Evolutionary conservation across 2,888 invertebrate genomes (phyloP), one percentile per base, ranked within the genome.

Genomic region (Erynnis tages): DNA sequence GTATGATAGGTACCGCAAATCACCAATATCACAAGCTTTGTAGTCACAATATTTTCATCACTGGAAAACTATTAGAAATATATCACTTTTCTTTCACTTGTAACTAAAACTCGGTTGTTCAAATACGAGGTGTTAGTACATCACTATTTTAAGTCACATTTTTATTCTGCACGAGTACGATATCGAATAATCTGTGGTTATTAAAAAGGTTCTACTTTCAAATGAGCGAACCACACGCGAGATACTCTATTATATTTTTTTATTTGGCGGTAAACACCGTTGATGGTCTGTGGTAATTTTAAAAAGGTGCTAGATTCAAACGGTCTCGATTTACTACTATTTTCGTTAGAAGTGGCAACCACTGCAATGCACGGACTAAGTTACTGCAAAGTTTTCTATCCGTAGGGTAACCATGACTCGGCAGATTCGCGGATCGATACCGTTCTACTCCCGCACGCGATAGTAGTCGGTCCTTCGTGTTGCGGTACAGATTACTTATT

Each of bases 331-430:
- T 19, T 21, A 19, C 30, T 19, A 44, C 30, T 19, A 21, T 32
- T 35, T 21, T 48, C 29, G 38, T 38, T 48, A 47, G 49, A 38
- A 38, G 30, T 41, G 49, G 16, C 41, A 41, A 41, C 23, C 41
- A 30, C 19, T 25, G 23, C 27, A 27, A 11, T 23, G 45, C 7
- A 27, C 23, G 19, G 40, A 10, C 11, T 34, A 57, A 61, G 58
- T 63, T 62, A 66, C 65, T 65, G 59, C 67, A 56, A 61, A 60
- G 71, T 67, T 78, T 79, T 77, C 77, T 76, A 74, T 67, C 69
- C 58, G 63, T 63, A 66, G 61, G 65, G 63, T 67, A 54, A 63
- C 72, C 69, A 73, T 49, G 49, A 29, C 38, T 8, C 27, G 54
- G 48, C 23, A 5, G 1, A 29, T n/a, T 25, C n/a, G 10, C 25